These are phyloP conservation scores for Drosophila albomicans DNA, from an alignment of 1,140 invertebrate genomes.

Conservation along the genomic window DNA sequence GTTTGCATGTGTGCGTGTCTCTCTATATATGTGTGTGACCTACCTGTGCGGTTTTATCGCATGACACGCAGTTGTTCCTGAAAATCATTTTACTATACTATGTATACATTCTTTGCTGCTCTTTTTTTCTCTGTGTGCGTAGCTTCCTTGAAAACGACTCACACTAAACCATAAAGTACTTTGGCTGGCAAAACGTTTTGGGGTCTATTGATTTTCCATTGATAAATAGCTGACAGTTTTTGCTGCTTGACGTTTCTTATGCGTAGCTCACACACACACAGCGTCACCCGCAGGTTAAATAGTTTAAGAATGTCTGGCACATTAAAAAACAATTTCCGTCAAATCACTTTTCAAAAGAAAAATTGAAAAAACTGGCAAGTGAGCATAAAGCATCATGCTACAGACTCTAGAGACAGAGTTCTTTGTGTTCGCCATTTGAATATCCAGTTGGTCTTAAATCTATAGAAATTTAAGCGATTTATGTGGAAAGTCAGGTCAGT, in stretches of 20 bases:
- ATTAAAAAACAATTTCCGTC: slow-evolving; percentile 82
- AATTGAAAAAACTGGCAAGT: slow-evolving; percentile 13
- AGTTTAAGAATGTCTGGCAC: slow-evolving; percentile 76
- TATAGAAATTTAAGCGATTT: slow-evolving; percentile 27
- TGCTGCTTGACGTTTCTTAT: slow-evolving; percentile 11
- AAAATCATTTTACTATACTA: slow-evolving; percentile 40
- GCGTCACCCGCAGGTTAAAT: slow-evolving; percentile 58
- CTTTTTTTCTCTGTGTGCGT: slow-evolving; percentile 7
- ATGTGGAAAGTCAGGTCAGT: slow-evolving; percentile 15
- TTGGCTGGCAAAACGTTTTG: slow-evolving; percentile 35
- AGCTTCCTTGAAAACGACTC: slow-evolving; percentile 38
- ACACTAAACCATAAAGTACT: slow-evolving; percentile 68
- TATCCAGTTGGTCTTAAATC: neutral
- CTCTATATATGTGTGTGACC: slow-evolving; percentile 21
- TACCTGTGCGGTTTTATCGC: slow-evolving; percentile 71
- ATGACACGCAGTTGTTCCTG: slow-evolving; percentile 70
- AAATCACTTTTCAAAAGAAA: slow-evolving; percentile 62
- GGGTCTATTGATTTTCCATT: slow-evolving; percentile 79
- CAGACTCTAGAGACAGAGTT: neutral
- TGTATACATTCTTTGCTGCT: neutral
- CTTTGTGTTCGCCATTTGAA: neutral
- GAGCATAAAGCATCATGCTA: slow-evolving; percentile 2
- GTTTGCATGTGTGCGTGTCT: slow-evolving; percentile 3
- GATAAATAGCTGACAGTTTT: slow-evolving; percentile 76
- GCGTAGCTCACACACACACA: slow-evolving; percentile 14